Evolutionary conservation across 2,888 invertebrate genomes (phyloP).

Genomic region (Drosophila pseudotakahashii): DNA sequence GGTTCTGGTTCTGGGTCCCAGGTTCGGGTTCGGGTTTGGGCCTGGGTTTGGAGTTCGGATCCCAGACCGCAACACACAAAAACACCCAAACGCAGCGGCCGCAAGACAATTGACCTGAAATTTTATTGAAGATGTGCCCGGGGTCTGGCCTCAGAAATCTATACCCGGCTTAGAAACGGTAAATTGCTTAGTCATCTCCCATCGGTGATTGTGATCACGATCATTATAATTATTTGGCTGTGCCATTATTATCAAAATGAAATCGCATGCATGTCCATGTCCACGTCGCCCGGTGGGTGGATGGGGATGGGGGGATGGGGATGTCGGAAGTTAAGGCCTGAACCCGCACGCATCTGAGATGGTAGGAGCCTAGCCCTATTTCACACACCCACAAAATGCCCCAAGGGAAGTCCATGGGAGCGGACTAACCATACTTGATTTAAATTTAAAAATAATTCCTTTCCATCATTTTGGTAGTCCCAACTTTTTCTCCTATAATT

Average conservation of each 20-base stretch:
- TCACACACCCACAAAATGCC: constrained; percentile 67
- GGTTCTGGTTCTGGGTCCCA: constrained; percentile 38
- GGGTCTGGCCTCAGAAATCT: constrained; percentile 63
- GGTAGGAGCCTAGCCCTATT: constrained; percentile 60
- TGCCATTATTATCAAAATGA: constrained; percentile 80
- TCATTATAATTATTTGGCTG: constrained; percentile 80
- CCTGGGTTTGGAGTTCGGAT: constrained; percentile 14
- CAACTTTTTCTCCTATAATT: constrained; percentile 9
- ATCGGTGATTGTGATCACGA: constrained; percentile 76
- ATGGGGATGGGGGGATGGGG: background rate
- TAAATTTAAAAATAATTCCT: constrained; percentile 14
- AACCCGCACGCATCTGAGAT: constrained; percentile 38
- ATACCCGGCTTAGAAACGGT: constrained; percentile 67
- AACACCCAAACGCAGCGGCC: constrained; percentile 54
- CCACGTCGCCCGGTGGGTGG: constrained; percentile 2
- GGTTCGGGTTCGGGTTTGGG: constrained; percentile 16
- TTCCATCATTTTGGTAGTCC: background rate
- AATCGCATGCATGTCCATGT: constrained; percentile 65
- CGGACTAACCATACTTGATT: constrained; percentile 7
- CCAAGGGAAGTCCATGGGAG: background rate
- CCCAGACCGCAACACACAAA: constrained; percentile 40
- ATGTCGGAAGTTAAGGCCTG: constrained; percentile 1
- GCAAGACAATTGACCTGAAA: constrained; percentile 80
- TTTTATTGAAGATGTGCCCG: constrained; percentile 75
- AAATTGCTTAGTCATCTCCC: constrained; percentile 73